Base-by-base conservation (phyloP, 2,113 vertebrate genomes). In the Neolamprologus modestus region DNA sequence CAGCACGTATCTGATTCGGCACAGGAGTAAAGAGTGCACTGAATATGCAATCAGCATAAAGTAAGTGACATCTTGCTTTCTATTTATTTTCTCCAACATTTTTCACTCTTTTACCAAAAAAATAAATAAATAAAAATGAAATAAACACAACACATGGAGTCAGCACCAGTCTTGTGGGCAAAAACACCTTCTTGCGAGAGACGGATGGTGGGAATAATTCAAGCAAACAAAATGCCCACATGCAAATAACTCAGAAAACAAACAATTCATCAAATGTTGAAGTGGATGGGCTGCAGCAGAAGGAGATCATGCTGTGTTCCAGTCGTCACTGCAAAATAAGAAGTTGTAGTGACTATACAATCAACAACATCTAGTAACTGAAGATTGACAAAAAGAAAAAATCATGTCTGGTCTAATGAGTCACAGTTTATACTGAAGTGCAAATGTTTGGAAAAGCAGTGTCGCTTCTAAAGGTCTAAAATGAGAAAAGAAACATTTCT, bases 31-130 rank as follows among this genome's bases (percentile, higher is more conserved):
- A 94, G 98, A 98, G 88, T 97, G 95, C 55, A 97, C 97, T 26
- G 98, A 98, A 94, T 99, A 98, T 14, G 98, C 98, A 63, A 97
- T 99, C 92, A 99, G 98, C 92, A 98, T 99, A 95, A 99, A 99
- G 98, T 99, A 97, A 97, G 98, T 97, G 66, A 59, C 11, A n/a
- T 4, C 50, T 83, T 82, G 28, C 80, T 89, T 81, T 61, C 6
- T 11, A 24, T 80, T 82, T 37, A 33, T 84, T 78, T 68, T 63
- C 24, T 9, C 12, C 26, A 52, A 7, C 12, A 33, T 71, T 24
- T 45, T 10, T 68, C n/a, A 6, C 59, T 61, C 12, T 52, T 82
- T 86, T 45, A 79, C 17, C 37, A 35, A n/a, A 50, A 47, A 50
- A 9, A 17, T 47, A 61, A 61, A 19, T 6, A 71, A 71, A 16